Evolutionary conservation across 2,113 vertebrate genomes (phyloP).

Genomic region (Pandion haliaetus): DNA sequence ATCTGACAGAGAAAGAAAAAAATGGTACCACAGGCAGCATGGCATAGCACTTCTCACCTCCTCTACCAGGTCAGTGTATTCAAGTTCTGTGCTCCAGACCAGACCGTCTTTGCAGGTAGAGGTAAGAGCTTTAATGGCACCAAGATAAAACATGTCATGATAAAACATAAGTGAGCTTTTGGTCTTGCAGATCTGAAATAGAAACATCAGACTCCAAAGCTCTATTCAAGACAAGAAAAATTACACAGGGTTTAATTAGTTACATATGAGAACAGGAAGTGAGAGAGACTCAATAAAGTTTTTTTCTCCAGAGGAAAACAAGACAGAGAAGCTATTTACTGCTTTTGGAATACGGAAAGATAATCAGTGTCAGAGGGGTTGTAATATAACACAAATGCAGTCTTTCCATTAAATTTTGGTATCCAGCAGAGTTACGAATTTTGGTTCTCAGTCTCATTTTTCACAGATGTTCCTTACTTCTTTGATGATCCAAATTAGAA

Average conservation of each 20-base stretch:
- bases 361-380: neutral
- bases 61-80: neutral
- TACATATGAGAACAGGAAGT: neutral
- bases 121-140: neutral
- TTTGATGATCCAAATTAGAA: neutral
- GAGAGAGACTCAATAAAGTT: neutral
- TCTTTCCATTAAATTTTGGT: neutral
- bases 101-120: neutral
- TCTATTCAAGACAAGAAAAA: neutral
- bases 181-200: neutral
- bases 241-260: neutral
- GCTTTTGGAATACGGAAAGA: neutral
- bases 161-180: neutral
- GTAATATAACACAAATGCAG: neutral
- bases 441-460: neutral
- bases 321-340: neutral
- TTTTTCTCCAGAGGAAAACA: neutral
- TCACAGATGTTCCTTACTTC: neutral
- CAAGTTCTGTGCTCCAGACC: neutral
- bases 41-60: neutral
- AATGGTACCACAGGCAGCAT: neutral
- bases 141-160: neutral
- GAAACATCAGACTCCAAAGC: neutral
- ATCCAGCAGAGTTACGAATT: neutral
- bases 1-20: neutral